Evolutionary conservation across 2,113 vertebrate species (phyloP), one percentile per base, ranked within the genome.

Genomic region (Pica pica): DNA sequence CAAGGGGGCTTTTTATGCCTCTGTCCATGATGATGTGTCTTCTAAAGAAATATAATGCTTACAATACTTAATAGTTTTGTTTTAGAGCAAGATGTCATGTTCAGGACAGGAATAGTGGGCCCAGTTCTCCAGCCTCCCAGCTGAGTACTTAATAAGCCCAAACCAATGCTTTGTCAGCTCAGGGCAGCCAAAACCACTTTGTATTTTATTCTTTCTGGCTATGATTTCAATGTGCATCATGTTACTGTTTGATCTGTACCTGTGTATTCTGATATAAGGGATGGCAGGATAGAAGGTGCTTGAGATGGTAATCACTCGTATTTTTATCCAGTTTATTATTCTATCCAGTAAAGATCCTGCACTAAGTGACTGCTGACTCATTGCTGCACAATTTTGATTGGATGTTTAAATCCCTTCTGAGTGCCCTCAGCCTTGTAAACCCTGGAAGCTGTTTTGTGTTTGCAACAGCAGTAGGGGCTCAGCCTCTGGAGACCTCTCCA

Each of bases 41-140:
- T 81, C 74, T 94, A 93, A 92, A 89, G 96, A 94, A 95, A 90
- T 53, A 44, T 5, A 56, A 28, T 52, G 15, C 63, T 20, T 37
- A 23, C 27, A 69, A 9, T n/a, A 83, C 33, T 64, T 65, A 67
- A 73, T 53, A 60, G 37, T 83, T 94, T 79, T 67, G 55, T 24
- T 97, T 95, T 53, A 90, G 81, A 61, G 84, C 71, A 52, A 68
- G 71, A 89, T 81, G 76, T 87, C 50, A 87, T 41, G 39, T 41
- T 41, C 39, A 44, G 65, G 76, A 68, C 60, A 95, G 63, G 73
- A 84, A 56, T 27, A 53, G 42, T 46, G 20, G 90, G 24, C 27
- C 20, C 39, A 64, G 64, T 24, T 93, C 79, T 90, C 22, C 44
- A 46, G 30, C 17, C 39, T 93, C 70, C 57, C 83, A 94, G 61